phyloP scores from a whole-genome alignment of 2,888 invertebrate genomes.

The Cosmia pyralina region DNA sequence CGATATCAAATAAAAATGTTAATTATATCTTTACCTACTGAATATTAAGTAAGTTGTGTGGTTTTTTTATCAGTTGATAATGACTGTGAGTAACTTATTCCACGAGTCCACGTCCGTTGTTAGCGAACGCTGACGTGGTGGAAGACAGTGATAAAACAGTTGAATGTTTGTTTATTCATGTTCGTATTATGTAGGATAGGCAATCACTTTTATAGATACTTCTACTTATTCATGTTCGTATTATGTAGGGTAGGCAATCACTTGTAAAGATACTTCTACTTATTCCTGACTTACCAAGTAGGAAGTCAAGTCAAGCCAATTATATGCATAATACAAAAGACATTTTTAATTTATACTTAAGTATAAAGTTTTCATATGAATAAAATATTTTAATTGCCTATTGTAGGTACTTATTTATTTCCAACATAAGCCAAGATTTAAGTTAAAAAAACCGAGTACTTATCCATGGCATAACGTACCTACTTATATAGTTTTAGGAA shows the following conservation, averaged over 20 bases:
- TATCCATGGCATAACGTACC: constrained; percentile 3
- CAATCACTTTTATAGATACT: background rate
- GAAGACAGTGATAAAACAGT: background rate
- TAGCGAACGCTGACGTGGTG: constrained; percentile 32
- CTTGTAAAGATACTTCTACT: background rate
- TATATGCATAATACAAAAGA: constrained; percentile 17
- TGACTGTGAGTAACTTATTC: background rate
- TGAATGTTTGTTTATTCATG: background rate
- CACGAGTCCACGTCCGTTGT: background rate
- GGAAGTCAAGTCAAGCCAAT: constrained; percentile 26
- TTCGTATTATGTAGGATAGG: too few relatives aligned
- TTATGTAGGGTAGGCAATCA: too few relatives aligned
- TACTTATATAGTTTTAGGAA: constrained; percentile 17
- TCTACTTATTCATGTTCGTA: background rate
- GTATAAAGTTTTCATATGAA: background rate
- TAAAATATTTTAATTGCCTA: constrained; percentile 29
- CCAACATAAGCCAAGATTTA: background rate
- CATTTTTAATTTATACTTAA: background rate
- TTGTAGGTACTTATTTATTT: constrained; percentile 16
- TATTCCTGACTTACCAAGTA: constrained; percentile 14
- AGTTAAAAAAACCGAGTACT: background rate
- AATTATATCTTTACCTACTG: background rate
- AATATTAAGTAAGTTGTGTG: background rate
- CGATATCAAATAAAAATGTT: background rate
- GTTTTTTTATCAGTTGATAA: constrained; percentile 24